These are phyloP conservation scores for Falco rusticolus DNA, from an alignment of 2,797 vertebrate genomes.

Conservation along the genomic window DNA sequence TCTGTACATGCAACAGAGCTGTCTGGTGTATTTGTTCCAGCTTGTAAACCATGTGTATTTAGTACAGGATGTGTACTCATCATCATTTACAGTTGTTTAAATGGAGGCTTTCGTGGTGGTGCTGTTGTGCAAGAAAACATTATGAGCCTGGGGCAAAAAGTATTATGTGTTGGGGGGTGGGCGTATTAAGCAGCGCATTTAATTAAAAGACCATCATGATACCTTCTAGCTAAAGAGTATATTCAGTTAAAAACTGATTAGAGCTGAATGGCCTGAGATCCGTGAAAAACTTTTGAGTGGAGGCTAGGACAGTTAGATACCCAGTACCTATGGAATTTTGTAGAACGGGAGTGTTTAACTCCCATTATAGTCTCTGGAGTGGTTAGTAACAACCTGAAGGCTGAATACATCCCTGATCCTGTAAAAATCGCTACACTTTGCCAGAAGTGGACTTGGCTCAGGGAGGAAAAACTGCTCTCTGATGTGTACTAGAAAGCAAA, in stretches of 20 bases:
- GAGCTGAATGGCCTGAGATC: neutral
- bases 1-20: neutral
- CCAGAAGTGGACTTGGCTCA: neutral
- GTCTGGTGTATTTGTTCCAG: slow-evolving; percentile 32
- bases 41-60: slow-evolving; percentile 19
- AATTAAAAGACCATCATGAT: neutral
- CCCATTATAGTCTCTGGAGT: neutral
- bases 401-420: neutral
- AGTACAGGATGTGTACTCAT: slow-evolving; percentile 49
- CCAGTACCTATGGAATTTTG: neutral
- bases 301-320: neutral
- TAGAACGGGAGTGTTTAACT: neutral
- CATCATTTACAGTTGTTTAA: slow-evolving; percentile 44
- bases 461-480: neutral
- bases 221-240: neutral
- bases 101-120: neutral
- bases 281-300: neutral
- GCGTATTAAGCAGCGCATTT: neutral
- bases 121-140: neutral
- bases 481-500: neutral
- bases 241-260: neutral
- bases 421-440: neutral
- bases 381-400: neutral
- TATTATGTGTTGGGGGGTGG: neutral
- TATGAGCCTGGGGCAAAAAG: neutral